These are phyloP conservation scores for Charina bottae DNA, from an alignment of 2,113 vertebrate species.

Conservation along the genomic window DNA sequence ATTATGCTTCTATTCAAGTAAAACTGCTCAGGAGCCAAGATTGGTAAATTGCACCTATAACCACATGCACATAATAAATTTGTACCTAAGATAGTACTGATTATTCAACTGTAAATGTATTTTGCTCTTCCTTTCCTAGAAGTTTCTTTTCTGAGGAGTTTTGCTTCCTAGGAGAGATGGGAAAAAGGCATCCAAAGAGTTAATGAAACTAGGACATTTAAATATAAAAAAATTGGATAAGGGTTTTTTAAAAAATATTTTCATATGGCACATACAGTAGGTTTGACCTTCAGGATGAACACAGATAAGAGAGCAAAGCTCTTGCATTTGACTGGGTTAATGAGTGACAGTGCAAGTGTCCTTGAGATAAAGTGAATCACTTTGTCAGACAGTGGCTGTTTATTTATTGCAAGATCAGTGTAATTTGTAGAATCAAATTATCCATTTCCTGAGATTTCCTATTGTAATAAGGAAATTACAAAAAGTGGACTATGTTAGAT, in stretches of 20 bases:
- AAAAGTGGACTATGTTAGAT: conserved; percentile 39
- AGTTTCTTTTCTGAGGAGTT: background rate
- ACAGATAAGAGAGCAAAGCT: conserved; percentile 59
- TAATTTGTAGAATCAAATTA: conserved; percentile 46
- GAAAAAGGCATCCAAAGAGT: conserved; percentile 9
- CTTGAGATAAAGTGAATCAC: conserved; percentile 61
- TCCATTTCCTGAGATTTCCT: conserved; percentile 41
- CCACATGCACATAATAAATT: background rate
- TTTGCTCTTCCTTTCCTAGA: background rate
- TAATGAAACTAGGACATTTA: conserved; percentile 29
- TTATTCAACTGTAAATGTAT: background rate
- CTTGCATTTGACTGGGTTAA: conserved; percentile 42
- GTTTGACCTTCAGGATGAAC: conserved; percentile 60
- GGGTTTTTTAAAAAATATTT: conserved; percentile 48
- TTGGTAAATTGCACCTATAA: background rate
- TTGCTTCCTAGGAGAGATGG: background rate
- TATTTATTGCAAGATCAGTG: conserved; percentile 58
- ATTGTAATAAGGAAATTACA: conserved; percentile 38
- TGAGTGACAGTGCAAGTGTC: conserved; percentile 56
- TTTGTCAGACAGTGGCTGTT: conserved; percentile 61
- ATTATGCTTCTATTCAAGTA: background rate
- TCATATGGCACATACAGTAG: conserved; percentile 58
- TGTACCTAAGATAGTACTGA: background rate
- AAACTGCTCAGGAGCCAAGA: background rate
- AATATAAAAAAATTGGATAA: conserved; percentile 52